Percentiles rank a stretch among this genome's conserved stretches.
These are phyloP conservation scores for Brachyhypopomus gauderio DNA, from an alignment of 2,113 vertebrate species.

Conservation along the genomic window DNA sequence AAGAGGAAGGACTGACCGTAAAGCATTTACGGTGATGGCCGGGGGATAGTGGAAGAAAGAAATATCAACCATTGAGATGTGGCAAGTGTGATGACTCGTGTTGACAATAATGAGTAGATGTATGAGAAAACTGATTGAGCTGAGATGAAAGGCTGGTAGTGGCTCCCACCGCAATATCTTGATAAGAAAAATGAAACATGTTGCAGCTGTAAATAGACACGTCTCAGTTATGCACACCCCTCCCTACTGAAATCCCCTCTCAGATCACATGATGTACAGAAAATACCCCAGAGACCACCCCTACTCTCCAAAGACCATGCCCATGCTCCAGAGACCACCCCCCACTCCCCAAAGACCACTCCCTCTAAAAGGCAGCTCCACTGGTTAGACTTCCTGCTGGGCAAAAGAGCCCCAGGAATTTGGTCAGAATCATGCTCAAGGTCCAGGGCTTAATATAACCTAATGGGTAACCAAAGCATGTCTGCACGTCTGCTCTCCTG, in stretches of 20 bases:
- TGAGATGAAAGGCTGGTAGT: not conserved
- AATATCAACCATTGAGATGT: constrained; percentile 33
- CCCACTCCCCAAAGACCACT: constrained; percentile 1
- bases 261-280: constrained; percentile 42
- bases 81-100: constrained; percentile 3
- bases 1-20: constrained; percentile 5
- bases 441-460: constrained; percentile 42
- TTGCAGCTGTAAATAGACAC: constrained; percentile 66
- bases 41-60: constrained; percentile 29
- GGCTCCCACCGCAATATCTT: constrained; percentile 31
- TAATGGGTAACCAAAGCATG: constrained; percentile 39
- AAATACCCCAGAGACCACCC: constrained; percentile 41
- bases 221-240: constrained; percentile 55
- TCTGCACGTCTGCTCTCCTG: not conserved
- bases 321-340: not conserved
- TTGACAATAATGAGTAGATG: constrained; percentile 1
- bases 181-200: constrained; percentile 45
- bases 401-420: constrained; percentile 27
- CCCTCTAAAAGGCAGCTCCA: constrained; percentile 13
- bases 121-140: constrained; percentile 21
- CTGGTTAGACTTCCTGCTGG: constrained; percentile 40
- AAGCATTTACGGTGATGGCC: not conserved
- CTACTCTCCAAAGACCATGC: not conserved
- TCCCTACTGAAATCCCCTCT: constrained; percentile 43
- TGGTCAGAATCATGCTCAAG: constrained; percentile 24